Conservation (phyloP, 1,140 invertebrate genomes). For the Apis mellifera region Amel_HAv3.1 CM009932.2:13159501-13160000, state of each 20-base stretch:
- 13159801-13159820: no score
- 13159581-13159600: slow-evolving; percentile 29
- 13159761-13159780: no score
- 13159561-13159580: neutral
- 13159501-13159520: neutral
- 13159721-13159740: neutral
- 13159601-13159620: slow-evolving; percentile 33
- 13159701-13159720: neutral
- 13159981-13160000: slow-evolving; percentile 28
- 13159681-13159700: slow-evolving; percentile 23
- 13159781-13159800: neutral
- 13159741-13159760: neutral
- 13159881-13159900: neutral
- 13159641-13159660: neutral
- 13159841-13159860: neutral
- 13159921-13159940: slow-evolving; percentile 23
- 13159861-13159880: no score
- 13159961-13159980: slow-evolving; percentile 4
- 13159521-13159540: slow-evolving; percentile 4
- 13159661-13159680: neutral
- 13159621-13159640: slow-evolving; percentile 20
- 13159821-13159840: neutral
- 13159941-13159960: neutral
- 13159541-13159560: slow-evolving; percentile 14
- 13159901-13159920: neutral